phyloP scores from a whole-genome alignment of 2,797 vertebrate species.

The Acanthopagrus latus region DNA sequence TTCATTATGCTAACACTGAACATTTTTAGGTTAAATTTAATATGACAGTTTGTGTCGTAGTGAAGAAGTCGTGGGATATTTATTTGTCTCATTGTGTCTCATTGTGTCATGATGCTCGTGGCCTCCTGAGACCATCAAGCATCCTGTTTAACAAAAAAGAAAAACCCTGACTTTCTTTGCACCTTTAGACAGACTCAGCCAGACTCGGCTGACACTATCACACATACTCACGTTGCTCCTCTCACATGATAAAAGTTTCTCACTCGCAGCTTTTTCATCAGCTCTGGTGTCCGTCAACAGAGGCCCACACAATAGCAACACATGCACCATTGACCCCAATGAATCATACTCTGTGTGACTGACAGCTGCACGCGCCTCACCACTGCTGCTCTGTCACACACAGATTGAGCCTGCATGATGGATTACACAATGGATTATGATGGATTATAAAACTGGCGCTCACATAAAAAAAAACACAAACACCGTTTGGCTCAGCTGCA shows the following conservation, averaged over 20 bases:
- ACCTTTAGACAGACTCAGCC: constrained; percentile 24
- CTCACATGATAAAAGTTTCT: constrained; percentile 39
- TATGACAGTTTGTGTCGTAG: too few relatives aligned
- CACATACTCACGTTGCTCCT: not conserved
- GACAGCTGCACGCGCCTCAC: constrained; percentile 55
- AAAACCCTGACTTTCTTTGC: constrained; percentile 24
- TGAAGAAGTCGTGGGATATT: too few relatives aligned
- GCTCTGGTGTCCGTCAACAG: constrained; percentile 35
- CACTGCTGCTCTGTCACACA: constrained; percentile 58
- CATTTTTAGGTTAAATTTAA: too few relatives aligned
- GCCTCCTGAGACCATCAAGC: constrained; percentile 8
- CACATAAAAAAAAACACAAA: constrained; percentile 46
- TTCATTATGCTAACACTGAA: too few relatives aligned
- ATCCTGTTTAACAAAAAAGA: constrained; percentile 23
- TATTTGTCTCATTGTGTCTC: not conserved
- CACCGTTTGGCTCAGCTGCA: constrained; percentile 12
- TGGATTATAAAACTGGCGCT: constrained; percentile 63
- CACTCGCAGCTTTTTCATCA: constrained; percentile 36
- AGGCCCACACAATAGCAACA: constrained; percentile 46
- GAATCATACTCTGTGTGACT: constrained; percentile 60
- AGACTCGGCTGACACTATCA: constrained; percentile 10
- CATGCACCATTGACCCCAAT: constrained; percentile 55
- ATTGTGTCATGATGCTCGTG: constrained; percentile 19
- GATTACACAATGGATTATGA: constrained; percentile 76
- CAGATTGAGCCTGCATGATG: constrained; percentile 69